Evolutionary conservation across 2,888 invertebrate species (phyloP), one percentile per base, ranked within the genome.

Genomic region (Cosmia trapezina): DNA sequence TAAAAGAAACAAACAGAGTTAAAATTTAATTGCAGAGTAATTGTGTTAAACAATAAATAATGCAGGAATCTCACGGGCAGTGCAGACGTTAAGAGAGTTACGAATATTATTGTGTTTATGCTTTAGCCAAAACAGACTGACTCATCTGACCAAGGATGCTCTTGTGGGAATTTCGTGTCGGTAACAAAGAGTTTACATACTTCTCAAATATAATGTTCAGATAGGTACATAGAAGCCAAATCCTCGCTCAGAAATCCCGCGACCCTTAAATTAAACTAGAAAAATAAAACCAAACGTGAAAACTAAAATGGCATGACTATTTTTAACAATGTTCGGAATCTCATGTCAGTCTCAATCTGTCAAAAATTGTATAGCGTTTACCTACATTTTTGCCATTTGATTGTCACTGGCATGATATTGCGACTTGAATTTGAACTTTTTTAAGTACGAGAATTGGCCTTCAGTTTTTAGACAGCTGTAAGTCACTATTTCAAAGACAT

Each of bases 81-180:
- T 65, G 51, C 22, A 68, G 61, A 61, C 51, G 37, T 45, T 62
- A 37, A 54, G 49, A 72, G 64, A 65, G 65, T 65, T 68, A 47
- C 47, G 69, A 57, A 61, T 64, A 69, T 74, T 53, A 77, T 71
- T 83, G 71, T 78, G 70, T 73, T 54, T 11, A 22, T 70, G n/a
- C 65, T 22, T 37, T 22, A 37, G 60, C 60, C 72, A 70, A 73
- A 84, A 82, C 82, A 69, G 22, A 64, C 54, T 85, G 80, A 84
- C 19, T 85, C 79, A 81, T 59, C 43, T 60, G 62, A 22, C 72
- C 64, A 73, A 79, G 76, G 82, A 49, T 78, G 43, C 62, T 45
- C 56, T 67, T 77, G 61, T 60, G 76, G 62, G 78, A 67, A 83
- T 53, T 63, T 22, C 45, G 33, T 14, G 0, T 41, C 22, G 1